Evolutionary conservation across 1,140 invertebrate species (phyloP).

Genomic region (Pissodes strobi): DNA sequence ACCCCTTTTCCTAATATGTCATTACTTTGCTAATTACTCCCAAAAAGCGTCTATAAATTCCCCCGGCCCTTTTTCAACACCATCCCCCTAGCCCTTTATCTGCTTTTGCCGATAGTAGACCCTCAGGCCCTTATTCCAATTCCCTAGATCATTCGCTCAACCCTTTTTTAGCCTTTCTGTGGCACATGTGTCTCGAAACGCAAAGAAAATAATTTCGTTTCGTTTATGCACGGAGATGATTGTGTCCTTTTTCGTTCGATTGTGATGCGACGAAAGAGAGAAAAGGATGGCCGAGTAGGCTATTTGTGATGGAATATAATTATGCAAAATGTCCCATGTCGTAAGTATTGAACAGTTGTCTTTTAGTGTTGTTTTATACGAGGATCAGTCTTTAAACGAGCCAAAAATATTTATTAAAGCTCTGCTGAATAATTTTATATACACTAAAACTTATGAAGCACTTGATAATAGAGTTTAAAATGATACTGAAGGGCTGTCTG

Average conservation of each 20-base stretch:
- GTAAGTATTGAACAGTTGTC: too few relatives aligned
- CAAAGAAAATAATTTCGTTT: slow-evolving; percentile 19
- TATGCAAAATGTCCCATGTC: too few relatives aligned
- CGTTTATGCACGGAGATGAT: background rate
- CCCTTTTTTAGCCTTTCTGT: slow-evolving; percentile 30
- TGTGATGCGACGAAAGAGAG: background rate
- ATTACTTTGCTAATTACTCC: slow-evolving; percentile 35
- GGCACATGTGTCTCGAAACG: slow-evolving; percentile 30
- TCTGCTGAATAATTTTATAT: too few relatives aligned
- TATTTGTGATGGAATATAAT: too few relatives aligned
- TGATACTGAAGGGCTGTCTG: too few relatives aligned
- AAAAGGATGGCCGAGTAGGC: too few relatives aligned
- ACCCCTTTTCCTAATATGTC: slow-evolving; percentile 34
- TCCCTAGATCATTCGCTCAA: slow-evolving; percentile 32
- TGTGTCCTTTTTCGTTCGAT: background rate
- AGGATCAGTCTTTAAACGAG: too few relatives aligned
- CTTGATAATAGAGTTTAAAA: too few relatives aligned
- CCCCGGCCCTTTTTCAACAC: slow-evolving; percentile 30
- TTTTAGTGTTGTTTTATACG: too few relatives aligned
- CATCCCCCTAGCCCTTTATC: slow-evolving; percentile 23
- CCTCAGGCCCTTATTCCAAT: slow-evolving; percentile 28
- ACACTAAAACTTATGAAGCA: too few relatives aligned
- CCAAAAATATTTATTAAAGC: too few relatives aligned
- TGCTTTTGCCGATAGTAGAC: slow-evolving; percentile 32
- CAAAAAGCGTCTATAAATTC: slow-evolving; percentile 36